These are phyloP conservation scores for Dufourea novaeangliae DNA, from an alignment of 1,140 invertebrate species.

Conservation along the genomic window DNA sequence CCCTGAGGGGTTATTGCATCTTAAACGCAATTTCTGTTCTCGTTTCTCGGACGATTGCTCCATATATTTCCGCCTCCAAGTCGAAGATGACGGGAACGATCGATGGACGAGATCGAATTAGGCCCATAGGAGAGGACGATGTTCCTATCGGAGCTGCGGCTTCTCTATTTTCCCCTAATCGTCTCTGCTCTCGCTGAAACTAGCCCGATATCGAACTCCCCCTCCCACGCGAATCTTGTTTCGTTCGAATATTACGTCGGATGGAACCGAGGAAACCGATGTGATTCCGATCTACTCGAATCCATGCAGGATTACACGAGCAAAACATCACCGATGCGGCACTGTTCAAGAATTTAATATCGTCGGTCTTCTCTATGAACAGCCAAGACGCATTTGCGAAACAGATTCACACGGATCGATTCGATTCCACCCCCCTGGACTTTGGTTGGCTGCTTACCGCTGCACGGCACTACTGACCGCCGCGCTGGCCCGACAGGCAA, in stretches of 20 bases:
- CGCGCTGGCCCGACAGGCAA: not conserved
- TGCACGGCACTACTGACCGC: not conserved
- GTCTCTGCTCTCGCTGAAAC: not conserved
- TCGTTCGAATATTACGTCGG: not conserved
- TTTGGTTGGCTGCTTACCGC: not conserved
- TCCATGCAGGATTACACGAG: not conserved
- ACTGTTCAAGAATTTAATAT: conserved; percentile 9
- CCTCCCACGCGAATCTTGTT: not conserved
- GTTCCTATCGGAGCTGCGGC: not conserved
- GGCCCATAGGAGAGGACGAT: not conserved
- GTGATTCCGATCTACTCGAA: not conserved
- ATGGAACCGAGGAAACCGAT: not conserved
- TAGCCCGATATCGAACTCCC: conserved; percentile 1
- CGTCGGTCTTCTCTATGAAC: not conserved
- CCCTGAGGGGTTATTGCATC: conserved; percentile 12
- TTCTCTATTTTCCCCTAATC: conserved; percentile 33
- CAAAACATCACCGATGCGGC: not conserved
- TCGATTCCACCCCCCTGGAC: not conserved
- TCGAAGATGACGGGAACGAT: not conserved
- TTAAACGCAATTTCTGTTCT: conserved; percentile 17
- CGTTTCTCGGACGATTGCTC: not conserved
- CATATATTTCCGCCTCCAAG: not conserved
- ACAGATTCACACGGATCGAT: not conserved
- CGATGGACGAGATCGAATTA: conserved; percentile 8
- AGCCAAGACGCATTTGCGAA: not conserved